Evolutionary conservation across 2,113 vertebrate genomes (phyloP).

Genomic region (Eleginops maclovinus): DNA sequence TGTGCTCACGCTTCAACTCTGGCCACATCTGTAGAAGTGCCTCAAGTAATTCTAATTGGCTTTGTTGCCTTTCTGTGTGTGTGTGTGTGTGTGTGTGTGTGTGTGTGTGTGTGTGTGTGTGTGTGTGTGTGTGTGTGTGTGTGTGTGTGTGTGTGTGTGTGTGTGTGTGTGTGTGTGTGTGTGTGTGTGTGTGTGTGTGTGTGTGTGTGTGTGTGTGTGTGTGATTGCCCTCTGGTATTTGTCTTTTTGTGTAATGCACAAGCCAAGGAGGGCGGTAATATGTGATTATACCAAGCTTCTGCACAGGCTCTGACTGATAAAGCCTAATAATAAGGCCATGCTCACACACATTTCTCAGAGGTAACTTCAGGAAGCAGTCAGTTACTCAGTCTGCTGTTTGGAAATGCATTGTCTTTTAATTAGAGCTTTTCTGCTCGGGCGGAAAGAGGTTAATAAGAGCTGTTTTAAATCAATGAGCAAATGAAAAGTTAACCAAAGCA

Average conservation of each 20-base stretch:
- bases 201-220: too few species aligned
- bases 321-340: neutral
- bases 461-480: neutral
- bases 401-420: neutral
- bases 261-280: slow-evolving; percentile 12
- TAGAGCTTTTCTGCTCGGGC: neutral
- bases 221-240: neutral
- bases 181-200: neutral
- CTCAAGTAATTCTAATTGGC: neutral
- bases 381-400: neutral
- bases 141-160: neutral
- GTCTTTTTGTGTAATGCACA: neutral
- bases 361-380: neutral
- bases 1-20: slow-evolving; percentile 6
- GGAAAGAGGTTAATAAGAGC: neutral
- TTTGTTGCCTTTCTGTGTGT: neutral
- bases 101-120: neutral
- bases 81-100: neutral
- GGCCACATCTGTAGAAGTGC: neutral
- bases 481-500: neutral
- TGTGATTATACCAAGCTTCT: slow-evolving; percentile 24
- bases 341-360: slow-evolving; percentile 21
- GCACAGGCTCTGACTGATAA: slow-evolving; percentile 19
- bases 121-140: too few species aligned
- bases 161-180: neutral